These are phyloP conservation scores for Cydia pomonella DNA, from an alignment of 1,140 invertebrate genomes.

Conservation along the genomic window DNA sequence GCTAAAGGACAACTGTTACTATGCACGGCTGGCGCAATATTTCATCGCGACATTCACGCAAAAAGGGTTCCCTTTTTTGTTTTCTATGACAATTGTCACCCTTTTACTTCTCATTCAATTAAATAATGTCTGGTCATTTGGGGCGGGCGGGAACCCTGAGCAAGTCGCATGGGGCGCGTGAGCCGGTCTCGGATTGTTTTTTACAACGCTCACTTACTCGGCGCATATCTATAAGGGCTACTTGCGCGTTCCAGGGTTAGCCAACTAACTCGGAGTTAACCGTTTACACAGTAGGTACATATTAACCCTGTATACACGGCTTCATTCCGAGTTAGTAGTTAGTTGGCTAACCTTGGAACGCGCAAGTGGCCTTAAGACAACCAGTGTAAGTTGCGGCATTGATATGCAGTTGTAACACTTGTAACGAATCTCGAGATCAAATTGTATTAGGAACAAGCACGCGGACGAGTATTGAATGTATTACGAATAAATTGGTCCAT, in stretches of 20 bases:
- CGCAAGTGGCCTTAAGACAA: neutral
- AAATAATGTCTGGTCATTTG: constrained; percentile 81
- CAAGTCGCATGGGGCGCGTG: constrained; percentile 33
- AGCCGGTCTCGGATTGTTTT: neutral
- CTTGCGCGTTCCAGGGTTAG: too few species aligned
- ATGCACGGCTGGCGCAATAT: constrained; percentile 76
- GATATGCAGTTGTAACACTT: neutral
- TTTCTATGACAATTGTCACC: constrained; percentile 80
- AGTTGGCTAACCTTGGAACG: too few species aligned
- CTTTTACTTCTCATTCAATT: constrained; percentile 79
- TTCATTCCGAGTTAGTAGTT: too few species aligned
- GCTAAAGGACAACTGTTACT: constrained; percentile 74
- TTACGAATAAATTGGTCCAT: neutral
- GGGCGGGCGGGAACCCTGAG: constrained; percentile 48
- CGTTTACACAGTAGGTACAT: too few species aligned
- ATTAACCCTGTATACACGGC: too few species aligned
- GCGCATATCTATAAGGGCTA: too few species aligned
- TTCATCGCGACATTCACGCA: constrained; percentile 68
- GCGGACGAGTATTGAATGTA: neutral
- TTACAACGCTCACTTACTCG: neutral
- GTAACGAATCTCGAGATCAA: neutral
- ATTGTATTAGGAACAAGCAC: neutral
- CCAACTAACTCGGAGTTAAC: too few species aligned
- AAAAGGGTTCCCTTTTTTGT: constrained; percentile 75
- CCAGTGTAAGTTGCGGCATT: neutral